Evolutionary conservation across 2,797 vertebrate species (phyloP).

Genomic region (Chaunax sp.): DNA sequence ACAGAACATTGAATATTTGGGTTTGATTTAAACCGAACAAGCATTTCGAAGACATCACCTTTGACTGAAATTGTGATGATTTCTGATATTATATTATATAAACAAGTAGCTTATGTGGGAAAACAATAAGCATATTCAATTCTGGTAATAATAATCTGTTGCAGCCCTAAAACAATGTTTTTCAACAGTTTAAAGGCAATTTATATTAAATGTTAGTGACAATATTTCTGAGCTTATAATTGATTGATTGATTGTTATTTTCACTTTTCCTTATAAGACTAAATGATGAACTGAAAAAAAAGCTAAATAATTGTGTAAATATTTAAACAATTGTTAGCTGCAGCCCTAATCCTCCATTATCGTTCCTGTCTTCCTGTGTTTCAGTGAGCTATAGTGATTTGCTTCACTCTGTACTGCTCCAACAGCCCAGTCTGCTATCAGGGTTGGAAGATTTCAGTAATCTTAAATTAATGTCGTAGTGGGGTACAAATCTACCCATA

Average conservation of each 20-base stretch:
- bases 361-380: neutral
- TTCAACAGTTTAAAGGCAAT: neutral
- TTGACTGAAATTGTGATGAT: neutral
- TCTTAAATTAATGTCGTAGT: neutral
- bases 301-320: neutral
- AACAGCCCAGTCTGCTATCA: neutral
- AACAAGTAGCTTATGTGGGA: neutral
- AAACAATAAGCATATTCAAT: neutral
- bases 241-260: neutral
- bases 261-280: neutral
- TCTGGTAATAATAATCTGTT: neutral
- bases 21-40: neutral
- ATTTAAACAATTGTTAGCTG: neutral
- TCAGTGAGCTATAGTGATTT: too few species aligned
- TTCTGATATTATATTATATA: neutral
- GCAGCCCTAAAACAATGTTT: neutral
- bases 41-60: neutral
- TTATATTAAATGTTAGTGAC: neutral
- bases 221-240: neutral
- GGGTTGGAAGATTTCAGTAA: neutral
- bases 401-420: constrained; percentile 4
- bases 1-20: neutral
- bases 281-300: neutral
- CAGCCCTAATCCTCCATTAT: neutral
- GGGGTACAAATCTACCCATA: constrained; percentile 3